Percentiles rank a stretch among this genome's conserved stretches.
Conservation (phyloP, 1,140 invertebrate genomes). For the Sycobia sp. region DNA sequence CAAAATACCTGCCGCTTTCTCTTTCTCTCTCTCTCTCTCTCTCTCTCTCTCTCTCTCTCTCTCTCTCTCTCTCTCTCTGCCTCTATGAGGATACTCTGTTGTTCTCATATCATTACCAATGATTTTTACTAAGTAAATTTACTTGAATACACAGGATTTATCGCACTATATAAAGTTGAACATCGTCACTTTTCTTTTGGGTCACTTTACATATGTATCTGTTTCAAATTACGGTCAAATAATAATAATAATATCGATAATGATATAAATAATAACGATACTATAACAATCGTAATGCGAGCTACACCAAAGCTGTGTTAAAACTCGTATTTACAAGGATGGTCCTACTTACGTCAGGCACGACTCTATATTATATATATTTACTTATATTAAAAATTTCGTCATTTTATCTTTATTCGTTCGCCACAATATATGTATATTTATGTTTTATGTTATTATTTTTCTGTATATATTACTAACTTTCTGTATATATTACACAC, state of each 20-base stretch:
- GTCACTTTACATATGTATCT: constrained; percentile 17
- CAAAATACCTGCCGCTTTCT: too few relatives aligned
- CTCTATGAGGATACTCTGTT: too few relatives aligned
- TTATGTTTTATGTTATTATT: background rate
- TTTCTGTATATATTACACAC: background rate
- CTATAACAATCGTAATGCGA: too few relatives aligned
- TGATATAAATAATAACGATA: too few relatives aligned
- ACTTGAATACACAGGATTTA: constrained; percentile 13
- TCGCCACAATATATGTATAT: constrained; percentile 3
- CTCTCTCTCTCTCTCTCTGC: background rate
- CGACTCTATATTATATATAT: constrained; percentile 34
- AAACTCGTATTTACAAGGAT: constrained; percentile 33
- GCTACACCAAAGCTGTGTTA: constrained; percentile 7
- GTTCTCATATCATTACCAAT: constrained; percentile 28
- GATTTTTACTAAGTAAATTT: constrained; percentile 32
- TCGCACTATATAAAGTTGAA: constrained; percentile 27
- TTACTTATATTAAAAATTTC: constrained; percentile 20
- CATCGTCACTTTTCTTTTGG: constrained; percentile 34
- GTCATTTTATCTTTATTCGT: constrained; percentile 13
- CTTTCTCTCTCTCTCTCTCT: constrained; percentile 8
- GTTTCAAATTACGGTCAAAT: background rate
- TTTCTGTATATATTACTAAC: background rate
- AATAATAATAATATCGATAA: too few relatives aligned
- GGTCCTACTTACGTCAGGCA: constrained; percentile 37
- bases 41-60: constrained; percentile 2